Evolutionary conservation across 2,113 vertebrate genomes (phyloP).

Genomic region (Scomber colias): DNA sequence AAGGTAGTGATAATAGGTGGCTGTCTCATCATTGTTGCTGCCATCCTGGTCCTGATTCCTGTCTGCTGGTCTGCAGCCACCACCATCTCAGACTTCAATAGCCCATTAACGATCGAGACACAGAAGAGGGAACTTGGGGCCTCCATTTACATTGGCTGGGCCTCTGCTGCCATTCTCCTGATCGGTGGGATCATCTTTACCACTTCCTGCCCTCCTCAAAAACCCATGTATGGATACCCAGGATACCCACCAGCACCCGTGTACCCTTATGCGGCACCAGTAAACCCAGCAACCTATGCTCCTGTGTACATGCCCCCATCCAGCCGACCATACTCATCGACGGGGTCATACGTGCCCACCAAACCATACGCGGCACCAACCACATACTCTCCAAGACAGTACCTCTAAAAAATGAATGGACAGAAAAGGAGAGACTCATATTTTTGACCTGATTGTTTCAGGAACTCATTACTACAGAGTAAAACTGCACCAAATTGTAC

Average conservation of each 20-base stretch:
- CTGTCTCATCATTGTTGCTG: slow-evolving; percentile 74
- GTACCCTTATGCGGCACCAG: slow-evolving; percentile 71
- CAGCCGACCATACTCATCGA: slow-evolving; percentile 60
- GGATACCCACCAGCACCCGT: slow-evolving; percentile 33
- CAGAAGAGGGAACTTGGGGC: slow-evolving; percentile 83
- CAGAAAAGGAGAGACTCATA: slow-evolving; percentile 25
- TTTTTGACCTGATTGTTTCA: neutral
- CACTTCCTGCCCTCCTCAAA: slow-evolving; percentile 82
- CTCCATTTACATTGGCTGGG: slow-evolving; percentile 85
- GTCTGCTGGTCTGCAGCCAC: slow-evolving; percentile 81
- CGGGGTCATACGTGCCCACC: slow-evolving; percentile 62
- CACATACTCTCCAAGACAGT: slow-evolving; percentile 64
- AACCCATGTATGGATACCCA: slow-evolving; percentile 59
- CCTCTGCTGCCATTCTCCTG: slow-evolving; percentile 68
- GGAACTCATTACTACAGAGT: neutral
- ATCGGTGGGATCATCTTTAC: slow-evolving; percentile 83
- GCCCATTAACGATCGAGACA: slow-evolving; percentile 53
- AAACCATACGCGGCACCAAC: slow-evolving; percentile 71
- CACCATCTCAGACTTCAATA: slow-evolving; percentile 82
- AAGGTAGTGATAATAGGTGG: slow-evolving; percentile 78
- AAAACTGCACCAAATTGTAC: neutral
- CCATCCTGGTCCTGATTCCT: slow-evolving; percentile 78
- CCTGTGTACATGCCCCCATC: slow-evolving; percentile 71
- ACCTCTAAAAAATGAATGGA: slow-evolving; percentile 47
- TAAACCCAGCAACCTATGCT: slow-evolving; percentile 44